phyloP scores from a whole-genome alignment of 2,797 vertebrate genomes.

The Tokudaia tokunoshimensis region DNA sequence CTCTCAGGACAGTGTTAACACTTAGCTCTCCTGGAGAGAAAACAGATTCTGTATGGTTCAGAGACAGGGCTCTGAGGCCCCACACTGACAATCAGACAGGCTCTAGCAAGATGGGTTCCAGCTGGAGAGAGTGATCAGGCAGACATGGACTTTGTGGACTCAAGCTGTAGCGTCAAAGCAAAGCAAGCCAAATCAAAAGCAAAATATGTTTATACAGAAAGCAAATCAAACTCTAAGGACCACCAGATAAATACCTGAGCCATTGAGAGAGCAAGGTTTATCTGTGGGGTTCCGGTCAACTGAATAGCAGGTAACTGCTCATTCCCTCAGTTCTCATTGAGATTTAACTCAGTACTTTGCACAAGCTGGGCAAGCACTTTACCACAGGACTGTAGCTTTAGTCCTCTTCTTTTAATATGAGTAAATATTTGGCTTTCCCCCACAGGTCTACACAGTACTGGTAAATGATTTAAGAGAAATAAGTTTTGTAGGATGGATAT shows the following conservation, averaged over 20 bases:
- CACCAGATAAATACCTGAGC: background rate
- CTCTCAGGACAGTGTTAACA: slow-evolving; percentile 76
- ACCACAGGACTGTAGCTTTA: background rate
- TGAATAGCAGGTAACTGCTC: background rate
- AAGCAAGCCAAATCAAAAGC: background rate
- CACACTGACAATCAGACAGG: slow-evolving; percentile 60
- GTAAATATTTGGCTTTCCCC: background rate
- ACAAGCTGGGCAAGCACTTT: background rate
- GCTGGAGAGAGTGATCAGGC: accelerated
- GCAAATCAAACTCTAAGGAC: background rate
- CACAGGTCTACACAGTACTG: background rate
- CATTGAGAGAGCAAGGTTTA: background rate
- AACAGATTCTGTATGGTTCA: slow-evolving; percentile 53
- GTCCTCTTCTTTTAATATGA: slow-evolving; percentile 28
- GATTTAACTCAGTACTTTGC: background rate
- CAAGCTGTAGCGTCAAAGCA: background rate
- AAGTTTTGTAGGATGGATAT: background rate
- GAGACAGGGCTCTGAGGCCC: slow-evolving; percentile 42
- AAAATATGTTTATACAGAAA: slow-evolving; percentile 8
- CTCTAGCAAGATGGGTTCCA: slow-evolving; percentile 67
- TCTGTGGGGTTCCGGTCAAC: background rate
- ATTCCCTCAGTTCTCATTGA: background rate
- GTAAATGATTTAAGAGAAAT: background rate
- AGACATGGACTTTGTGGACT: background rate
- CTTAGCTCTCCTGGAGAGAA: slow-evolving; percentile 73